A percentile compares a stretch with the other conserved stretches of the same genome.
Evolutionary conservation across 2,888 invertebrate genomes (phyloP).

Genomic region (Limnephilus marmoratus): DNA sequence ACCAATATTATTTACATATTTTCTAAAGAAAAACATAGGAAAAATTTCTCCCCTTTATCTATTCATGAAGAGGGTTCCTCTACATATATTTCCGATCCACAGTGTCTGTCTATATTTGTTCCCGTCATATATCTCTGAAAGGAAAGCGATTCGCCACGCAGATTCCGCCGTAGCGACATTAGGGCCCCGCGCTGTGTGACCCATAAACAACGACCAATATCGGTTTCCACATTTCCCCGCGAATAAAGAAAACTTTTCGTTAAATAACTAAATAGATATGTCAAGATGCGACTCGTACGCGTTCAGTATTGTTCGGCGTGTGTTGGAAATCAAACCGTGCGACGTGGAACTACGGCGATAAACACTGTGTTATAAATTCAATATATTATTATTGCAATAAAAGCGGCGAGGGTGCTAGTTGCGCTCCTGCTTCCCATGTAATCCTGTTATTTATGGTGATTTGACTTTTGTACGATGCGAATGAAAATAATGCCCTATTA

Average conservation of each 20-base stretch:
- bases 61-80: background rate
- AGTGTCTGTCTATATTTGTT: background rate
- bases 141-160: conserved; percentile 60
- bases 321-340: conserved; percentile 60
- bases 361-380: conserved; percentile 57
- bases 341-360: conserved; percentile 56
- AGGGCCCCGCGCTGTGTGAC: conserved; percentile 43
- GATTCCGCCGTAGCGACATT: conserved; percentile 45
- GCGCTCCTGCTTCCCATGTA: conserved; percentile 72
- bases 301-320: conserved; percentile 64
- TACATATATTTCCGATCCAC: conserved; percentile 11
- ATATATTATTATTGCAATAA: conserved; percentile 46
- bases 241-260: conserved; percentile 52
- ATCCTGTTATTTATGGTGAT: conserved; percentile 66
- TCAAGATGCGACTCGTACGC: conserved; percentile 58
- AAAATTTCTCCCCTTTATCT: background rate
- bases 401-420: conserved; percentile 40
- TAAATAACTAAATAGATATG: conserved; percentile 64
- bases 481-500: conserved; percentile 53
- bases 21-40: background rate
- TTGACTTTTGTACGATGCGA: conserved; percentile 60
- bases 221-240: conserved; percentile 50
- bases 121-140: conserved; percentile 24
- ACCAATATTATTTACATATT: background rate
- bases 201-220: conserved; percentile 55